A percentile compares a stretch with the other conserved stretches of the same genome.
phyloP scores from a whole-genome alignment of 2,797 vertebrate species.

The Falco novaeseelandiae region DNA sequence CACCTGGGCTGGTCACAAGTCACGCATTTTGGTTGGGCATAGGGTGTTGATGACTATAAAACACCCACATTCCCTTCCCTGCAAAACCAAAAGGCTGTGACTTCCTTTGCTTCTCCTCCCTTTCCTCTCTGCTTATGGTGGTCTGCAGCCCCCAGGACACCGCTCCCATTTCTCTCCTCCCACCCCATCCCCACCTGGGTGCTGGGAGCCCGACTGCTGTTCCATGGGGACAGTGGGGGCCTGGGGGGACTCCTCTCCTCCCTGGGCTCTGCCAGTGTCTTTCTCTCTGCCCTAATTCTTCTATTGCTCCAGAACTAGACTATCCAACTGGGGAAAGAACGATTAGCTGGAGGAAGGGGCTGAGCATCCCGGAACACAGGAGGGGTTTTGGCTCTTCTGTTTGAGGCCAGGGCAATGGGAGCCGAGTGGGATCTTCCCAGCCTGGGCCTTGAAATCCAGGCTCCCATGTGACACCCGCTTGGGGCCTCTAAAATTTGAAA shows the following conservation, averaged over 20 bases:
- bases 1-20: background rate
- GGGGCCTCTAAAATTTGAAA: background rate
- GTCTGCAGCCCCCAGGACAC: background rate
- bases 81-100: background rate
- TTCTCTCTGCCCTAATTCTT: conserved; percentile 33
- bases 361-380: background rate
- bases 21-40: background rate
- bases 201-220: background rate
- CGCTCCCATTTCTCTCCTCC: background rate
- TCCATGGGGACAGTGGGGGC: background rate
- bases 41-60: background rate
- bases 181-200: background rate
- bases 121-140: background rate
- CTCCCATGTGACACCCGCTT: background rate
- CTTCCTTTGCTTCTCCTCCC: background rate
- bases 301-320: conserved; percentile 57
- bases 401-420: background rate
- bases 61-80: background rate
- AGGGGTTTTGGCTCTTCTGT: conserved; percentile 5
- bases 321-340: conserved; percentile 53
- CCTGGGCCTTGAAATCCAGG: background rate
- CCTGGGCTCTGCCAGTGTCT: background rate
- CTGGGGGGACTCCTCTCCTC: background rate
- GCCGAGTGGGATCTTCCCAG: background rate
- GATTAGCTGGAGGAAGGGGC: conserved; percentile 28